These are phyloP conservation scores for Novumbra hubbsi DNA, from an alignment of 2,797 vertebrate genomes.

Conservation along the genomic window DNA sequence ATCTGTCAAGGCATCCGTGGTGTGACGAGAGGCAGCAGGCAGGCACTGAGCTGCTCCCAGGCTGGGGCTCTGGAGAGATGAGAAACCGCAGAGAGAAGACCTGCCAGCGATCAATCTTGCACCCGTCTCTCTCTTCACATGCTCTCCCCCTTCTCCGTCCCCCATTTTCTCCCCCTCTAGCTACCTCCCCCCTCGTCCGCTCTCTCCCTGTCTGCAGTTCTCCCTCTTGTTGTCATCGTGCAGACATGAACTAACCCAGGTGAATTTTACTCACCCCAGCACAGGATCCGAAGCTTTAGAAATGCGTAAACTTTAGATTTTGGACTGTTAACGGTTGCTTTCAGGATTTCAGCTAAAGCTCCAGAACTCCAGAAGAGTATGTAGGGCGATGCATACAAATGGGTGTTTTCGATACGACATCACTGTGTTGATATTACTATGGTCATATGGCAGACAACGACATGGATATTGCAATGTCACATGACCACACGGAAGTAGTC, in stretches of 20 bases:
- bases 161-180: constrained; percentile 41
- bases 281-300: too few species aligned
- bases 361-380: too few species aligned
- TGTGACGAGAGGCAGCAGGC: not conserved
- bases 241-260: constrained; percentile 38
- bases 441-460: too few species aligned
- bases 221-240: not conserved
- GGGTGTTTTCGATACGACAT: too few species aligned
- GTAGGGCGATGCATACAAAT: too few species aligned
- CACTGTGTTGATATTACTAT: too few species aligned
- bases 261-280: too few species aligned
- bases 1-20: constrained; percentile 49
- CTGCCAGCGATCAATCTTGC: constrained; percentile 69
- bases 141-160: constrained; percentile 39
- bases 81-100: constrained; percentile 48
- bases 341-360: too few species aligned
- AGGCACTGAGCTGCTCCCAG: constrained; percentile 27
- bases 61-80: constrained; percentile 38
- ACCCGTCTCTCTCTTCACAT: constrained; percentile 32
- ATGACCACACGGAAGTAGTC: too few species aligned
- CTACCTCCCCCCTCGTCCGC: constrained; percentile 24
- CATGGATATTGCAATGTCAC: too few species aligned
- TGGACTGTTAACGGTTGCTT: too few species aligned
- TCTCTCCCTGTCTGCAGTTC: constrained; percentile 23
- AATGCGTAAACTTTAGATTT: too few species aligned